Evolutionary conservation across 2,888 invertebrate species (phyloP).

Genomic region (Tuta absoluta): DNA sequence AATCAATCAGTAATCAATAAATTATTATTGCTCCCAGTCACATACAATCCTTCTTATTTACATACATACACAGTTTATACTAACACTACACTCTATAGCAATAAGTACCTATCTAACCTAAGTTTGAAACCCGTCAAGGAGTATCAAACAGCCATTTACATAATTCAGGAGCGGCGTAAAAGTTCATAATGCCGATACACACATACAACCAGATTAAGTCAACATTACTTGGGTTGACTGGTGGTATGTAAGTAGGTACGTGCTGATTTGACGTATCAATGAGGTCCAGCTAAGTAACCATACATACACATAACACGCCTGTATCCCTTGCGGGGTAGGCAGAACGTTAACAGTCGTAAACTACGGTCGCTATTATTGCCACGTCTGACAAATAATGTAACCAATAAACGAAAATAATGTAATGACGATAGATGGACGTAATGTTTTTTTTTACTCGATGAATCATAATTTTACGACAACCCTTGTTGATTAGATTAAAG

Average conservation of each 20-base stretch:
- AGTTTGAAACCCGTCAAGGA: conserved; percentile 56
- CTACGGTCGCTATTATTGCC: no score
- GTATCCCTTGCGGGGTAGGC: no score
- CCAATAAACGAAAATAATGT: no score
- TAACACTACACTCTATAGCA: conserved; percentile 32
- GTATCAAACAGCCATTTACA: conserved; percentile 71
- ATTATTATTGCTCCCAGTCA: neutral
- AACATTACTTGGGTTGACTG: conserved; percentile 64
- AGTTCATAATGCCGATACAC: conserved; percentile 64
- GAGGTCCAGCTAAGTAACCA: neutral
- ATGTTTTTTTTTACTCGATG: no score
- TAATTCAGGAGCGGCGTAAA: conserved; percentile 57
- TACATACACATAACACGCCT: neutral
- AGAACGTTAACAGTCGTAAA: no score
- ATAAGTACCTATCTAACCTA: conserved; percentile 37
- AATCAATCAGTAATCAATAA: no score
- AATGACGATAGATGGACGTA: no score
- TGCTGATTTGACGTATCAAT: no score
- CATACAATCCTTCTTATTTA: neutral
- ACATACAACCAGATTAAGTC: conserved; percentile 67
- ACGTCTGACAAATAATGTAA: no score
- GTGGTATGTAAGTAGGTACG: conserved; percentile 9
- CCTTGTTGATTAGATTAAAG: no score
- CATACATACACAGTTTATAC: neutral
- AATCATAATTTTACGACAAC: no score